Base-by-base conservation (phyloP, 1,140 invertebrate genomes). In the Lerema accius region DNA sequence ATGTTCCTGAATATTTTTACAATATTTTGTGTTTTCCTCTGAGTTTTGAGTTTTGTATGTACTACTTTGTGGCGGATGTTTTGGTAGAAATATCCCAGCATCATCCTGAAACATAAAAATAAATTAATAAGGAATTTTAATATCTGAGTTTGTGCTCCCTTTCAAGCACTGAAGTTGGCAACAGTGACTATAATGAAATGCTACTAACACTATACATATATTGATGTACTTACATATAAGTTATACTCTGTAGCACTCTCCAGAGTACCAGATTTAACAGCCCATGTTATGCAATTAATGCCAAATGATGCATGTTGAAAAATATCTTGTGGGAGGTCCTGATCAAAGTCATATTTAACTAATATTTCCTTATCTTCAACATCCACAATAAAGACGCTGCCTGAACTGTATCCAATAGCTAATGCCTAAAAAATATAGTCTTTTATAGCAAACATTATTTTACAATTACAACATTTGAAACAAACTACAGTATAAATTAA, bases 321-420 rank as follows among this genome's bases (percentile, higher is more conserved):
- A 69, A 82, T 77, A 42, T 86, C 85, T 78, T 91, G 84, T 13
- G 67, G 65, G 72, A 74, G 91, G 49, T 81, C 78, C 46, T 71
- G 71, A 59, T 87, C 92, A 64, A 93, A 91, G 50, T 94, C 90
- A 61, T 94, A 93, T 48, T 93, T 94, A 55, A 96, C 95, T 13
- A 98, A 89, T 23, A 95, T 93, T 71, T 95, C 95, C 73, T 97
- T 96, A 76, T 97, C 96, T 91, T 99, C 98, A 40, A 98, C 95
- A 86, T 97, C 95, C 48, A 97, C 92, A 4, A 98, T 92, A 13
- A 94, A 92, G 0, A 98, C 90, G 65, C 89, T 91, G 74, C 94
- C 93, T 71, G 93, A 94, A 82, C 92, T 94, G 65, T 95, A 97
- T 74, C 92, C 92, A 76, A 93, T 87, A 37, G 92, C 92, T 65